Evolutionary conservation across 2,797 vertebrate genomes (phyloP).

Genomic region (Pelobates cultripes): DNA sequence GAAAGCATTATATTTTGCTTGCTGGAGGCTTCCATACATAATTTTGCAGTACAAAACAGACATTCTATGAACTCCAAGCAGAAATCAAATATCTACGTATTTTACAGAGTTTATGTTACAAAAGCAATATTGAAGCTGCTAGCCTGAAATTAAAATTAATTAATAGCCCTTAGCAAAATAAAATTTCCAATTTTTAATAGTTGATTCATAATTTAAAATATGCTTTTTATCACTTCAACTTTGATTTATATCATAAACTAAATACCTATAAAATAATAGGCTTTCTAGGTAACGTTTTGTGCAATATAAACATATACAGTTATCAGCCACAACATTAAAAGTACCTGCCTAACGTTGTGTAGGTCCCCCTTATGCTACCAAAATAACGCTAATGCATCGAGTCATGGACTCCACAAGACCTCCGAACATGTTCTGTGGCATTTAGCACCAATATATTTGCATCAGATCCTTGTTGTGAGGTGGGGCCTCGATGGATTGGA

Average conservation of each 20-base stretch:
- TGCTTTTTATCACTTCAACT: background rate
- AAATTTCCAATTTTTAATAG: constrained; percentile 29
- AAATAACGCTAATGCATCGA: too few relatives aligned
- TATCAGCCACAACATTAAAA: too few relatives aligned
- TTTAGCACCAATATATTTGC: too few relatives aligned
- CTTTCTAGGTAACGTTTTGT: too few relatives aligned
- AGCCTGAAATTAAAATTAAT: constrained; percentile 46
- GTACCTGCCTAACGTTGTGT: too few relatives aligned
- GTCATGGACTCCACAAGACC: too few relatives aligned
- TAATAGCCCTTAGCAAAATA: constrained; percentile 42
- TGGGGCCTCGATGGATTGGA: too few relatives aligned
- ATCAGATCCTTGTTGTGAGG: too few relatives aligned
- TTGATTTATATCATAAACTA: background rate
- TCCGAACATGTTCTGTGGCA: too few relatives aligned
- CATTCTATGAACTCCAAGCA: constrained; percentile 27
- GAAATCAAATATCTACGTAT: constrained; percentile 40
- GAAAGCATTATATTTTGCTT: constrained; percentile 37
- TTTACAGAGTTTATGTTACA: constrained; percentile 39
- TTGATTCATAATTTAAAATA: constrained; percentile 8
- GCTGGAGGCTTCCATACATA: constrained; percentile 22
- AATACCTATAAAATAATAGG: background rate
- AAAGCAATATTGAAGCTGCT: constrained; percentile 31
- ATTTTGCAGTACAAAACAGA: constrained; percentile 35
- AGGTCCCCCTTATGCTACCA: too few relatives aligned
- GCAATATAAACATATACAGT: too few relatives aligned